Evolutionary conservation across 1,140 invertebrate species (phyloP).

Genomic region (Drosophila tristis): DNA sequence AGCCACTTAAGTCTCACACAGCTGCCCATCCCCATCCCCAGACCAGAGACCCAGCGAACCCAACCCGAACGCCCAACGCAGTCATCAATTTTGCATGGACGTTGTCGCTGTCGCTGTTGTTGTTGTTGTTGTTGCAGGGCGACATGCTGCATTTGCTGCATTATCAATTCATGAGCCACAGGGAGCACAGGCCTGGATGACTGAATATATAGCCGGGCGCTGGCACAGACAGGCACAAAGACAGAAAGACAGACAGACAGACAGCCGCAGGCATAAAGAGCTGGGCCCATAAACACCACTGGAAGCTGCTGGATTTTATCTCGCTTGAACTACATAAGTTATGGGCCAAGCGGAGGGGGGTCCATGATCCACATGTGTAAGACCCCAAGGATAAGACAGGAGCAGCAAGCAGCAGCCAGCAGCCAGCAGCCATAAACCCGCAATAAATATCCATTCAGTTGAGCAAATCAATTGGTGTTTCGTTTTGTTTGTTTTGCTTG

Average conservation of each 20-base stretch:
- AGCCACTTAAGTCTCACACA: slow-evolving; percentile 34
- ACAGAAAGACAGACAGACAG: too few species aligned
- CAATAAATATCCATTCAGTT: slow-evolving; percentile 36
- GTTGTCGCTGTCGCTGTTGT: slow-evolving; percentile 22
- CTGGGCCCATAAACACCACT: slow-evolving; percentile 65
- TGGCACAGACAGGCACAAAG: too few species aligned
- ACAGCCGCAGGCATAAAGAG: slow-evolving; percentile 30
- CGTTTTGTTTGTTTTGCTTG: slow-evolving; percentile 10
- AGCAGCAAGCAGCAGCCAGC: slow-evolving; percentile 12
- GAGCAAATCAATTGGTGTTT: slow-evolving; percentile 35
- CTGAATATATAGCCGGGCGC: too few species aligned
- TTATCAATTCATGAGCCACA: slow-evolving; percentile 75
- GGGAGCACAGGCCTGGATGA: not conserved
- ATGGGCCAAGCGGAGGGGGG: slow-evolving; percentile 29
- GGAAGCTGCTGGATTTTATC: slow-evolving; percentile 58
- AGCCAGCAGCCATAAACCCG: slow-evolving; percentile 33
- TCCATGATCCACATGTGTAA: slow-evolving; percentile 13
- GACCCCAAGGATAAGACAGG: slow-evolving; percentile 25
- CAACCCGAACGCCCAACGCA: slow-evolving; percentile 24
- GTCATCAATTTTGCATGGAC: slow-evolving; percentile 69
- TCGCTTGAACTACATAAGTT: slow-evolving; percentile 55
- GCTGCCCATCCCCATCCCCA: not conserved
- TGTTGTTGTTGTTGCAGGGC: slow-evolving; percentile 39
- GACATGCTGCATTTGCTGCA: slow-evolving; percentile 69
- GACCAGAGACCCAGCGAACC: not conserved